These are phyloP conservation scores for Ormia ochracea DNA, from an alignment of 2,888 invertebrate species.

Conservation along the genomic window DNA sequence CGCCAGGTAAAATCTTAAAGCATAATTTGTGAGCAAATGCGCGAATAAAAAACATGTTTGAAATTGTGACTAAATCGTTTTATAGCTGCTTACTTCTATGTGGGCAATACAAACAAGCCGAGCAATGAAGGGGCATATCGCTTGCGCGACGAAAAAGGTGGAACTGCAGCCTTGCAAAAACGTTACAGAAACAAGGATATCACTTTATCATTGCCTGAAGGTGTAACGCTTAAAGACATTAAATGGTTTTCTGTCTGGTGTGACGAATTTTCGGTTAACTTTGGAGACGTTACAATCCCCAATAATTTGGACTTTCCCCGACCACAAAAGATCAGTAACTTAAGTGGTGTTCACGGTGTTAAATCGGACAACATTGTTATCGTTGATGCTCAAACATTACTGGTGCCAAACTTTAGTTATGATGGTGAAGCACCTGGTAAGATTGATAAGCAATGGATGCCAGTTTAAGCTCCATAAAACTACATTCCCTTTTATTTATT, in stretches of 20 bases:
- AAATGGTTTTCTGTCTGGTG: constrained; percentile 95
- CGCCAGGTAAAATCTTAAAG: constrained; percentile 82
- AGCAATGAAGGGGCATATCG: constrained; percentile 83
- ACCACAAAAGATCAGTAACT: constrained; percentile 86
- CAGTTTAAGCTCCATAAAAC: not conserved
- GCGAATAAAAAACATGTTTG: not conserved
- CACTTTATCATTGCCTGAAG: constrained; percentile 91
- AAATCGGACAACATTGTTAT: constrained; percentile 91
- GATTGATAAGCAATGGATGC: constrained; percentile 41
- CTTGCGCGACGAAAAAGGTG: constrained; percentile 90
- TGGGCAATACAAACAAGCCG: constrained; percentile 84
- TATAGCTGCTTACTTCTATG: constrained; percentile 93
- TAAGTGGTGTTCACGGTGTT: constrained; percentile 89
- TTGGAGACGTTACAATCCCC: constrained; percentile 90
- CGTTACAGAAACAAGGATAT: constrained; percentile 89
- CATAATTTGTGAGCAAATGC: not conserved
- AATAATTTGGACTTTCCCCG: constrained; percentile 87
- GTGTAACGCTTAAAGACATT: constrained; percentile 87
- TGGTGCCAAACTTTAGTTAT: constrained; percentile 92
- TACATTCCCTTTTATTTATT: not conserved
- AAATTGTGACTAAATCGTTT: not conserved
- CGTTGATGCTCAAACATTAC: constrained; percentile 94
- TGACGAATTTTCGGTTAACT: constrained; percentile 92
- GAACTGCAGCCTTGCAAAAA: constrained; percentile 83
- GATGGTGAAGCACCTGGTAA: constrained; percentile 95